Conservation (phyloP, 2,113 vertebrate species). For the Gavia stellata region DNA sequence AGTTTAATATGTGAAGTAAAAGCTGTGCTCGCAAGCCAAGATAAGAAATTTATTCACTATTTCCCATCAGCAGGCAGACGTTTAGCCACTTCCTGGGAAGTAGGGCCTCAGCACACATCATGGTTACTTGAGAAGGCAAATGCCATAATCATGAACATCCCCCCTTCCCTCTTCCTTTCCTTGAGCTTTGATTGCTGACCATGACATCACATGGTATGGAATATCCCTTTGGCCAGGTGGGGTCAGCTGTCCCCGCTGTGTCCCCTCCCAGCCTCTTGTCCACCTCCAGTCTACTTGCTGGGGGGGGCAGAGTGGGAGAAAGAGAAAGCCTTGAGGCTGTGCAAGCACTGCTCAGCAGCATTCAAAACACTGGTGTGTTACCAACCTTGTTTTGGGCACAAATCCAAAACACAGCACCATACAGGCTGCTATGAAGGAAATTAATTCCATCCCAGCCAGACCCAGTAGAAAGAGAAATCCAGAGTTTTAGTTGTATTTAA, state of each 20-base stretch:
- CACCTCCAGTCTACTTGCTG: background rate
- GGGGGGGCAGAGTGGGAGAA: rapidly evolving
- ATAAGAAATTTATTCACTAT: background rate
- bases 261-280: background rate
- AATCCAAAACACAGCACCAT: background rate
- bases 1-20: background rate
- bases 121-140: background rate
- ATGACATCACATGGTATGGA: background rate
- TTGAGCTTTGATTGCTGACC: background rate
- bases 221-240: background rate
- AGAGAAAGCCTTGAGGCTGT: background rate
- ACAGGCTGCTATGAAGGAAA: background rate
- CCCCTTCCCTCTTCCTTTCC: background rate
- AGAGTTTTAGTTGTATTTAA: background rate
- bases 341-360: background rate
- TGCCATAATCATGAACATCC: background rate
- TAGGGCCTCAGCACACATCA: rapidly evolving
- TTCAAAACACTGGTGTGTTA: background rate
- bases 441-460: background rate
- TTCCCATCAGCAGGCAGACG: background rate
- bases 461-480: background rate
- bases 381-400: background rate
- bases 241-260: background rate
- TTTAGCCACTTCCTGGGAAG: background rate
- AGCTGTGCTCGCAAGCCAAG: background rate